Percentiles rank a stretch among this genome's conserved stretches.
Evolutionary conservation across 64 coral and sea anemone genomes (phyloP).

Genomic region (Orbicella faveolata): DNA sequence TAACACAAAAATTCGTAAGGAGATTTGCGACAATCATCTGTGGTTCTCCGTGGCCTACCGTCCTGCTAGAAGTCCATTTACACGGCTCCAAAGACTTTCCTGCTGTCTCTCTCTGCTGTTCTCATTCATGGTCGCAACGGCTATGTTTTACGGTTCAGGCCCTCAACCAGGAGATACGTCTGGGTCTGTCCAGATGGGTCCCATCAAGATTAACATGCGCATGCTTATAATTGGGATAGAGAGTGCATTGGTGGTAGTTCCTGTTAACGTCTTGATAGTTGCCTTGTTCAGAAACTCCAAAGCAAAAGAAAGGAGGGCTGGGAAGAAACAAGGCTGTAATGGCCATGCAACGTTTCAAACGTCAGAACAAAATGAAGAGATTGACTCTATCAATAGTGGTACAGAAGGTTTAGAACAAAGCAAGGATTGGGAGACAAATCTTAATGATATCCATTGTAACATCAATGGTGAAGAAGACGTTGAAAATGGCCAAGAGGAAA

Average conservation of each 20-base stretch:
- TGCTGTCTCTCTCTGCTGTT: conserved; percentile 78
- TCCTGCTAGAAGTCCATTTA: conserved; percentile 74
- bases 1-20: conserved; percentile 52
- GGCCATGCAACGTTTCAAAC: neutral
- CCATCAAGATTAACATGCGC: conserved; percentile 52
- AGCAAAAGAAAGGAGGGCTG: conserved; percentile 4
- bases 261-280: conserved; percentile 73
- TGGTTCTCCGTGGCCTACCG: conserved; percentile 76
- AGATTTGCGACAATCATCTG: conserved; percentile 74
- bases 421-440: neutral
- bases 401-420: neutral
- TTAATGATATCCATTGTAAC: conserved; percentile 33
- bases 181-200: conserved; percentile 48
- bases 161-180: conserved; percentile 61
- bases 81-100: conserved; percentile 68
- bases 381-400: neutral
- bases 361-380: neutral
- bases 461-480: neutral
- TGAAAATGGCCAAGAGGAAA: neutral
- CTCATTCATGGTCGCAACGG: conserved; percentile 66
- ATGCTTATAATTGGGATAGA: conserved; percentile 64
- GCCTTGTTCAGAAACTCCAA: conserved; percentile 63
- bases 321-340: neutral
- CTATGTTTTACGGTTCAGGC: conserved; percentile 78
- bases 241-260: conserved; percentile 56